Evolutionary conservation across 2,113 vertebrate species (phyloP), one percentile per base, ranked within the genome.

Genomic region (Sterna hirundo): DNA sequence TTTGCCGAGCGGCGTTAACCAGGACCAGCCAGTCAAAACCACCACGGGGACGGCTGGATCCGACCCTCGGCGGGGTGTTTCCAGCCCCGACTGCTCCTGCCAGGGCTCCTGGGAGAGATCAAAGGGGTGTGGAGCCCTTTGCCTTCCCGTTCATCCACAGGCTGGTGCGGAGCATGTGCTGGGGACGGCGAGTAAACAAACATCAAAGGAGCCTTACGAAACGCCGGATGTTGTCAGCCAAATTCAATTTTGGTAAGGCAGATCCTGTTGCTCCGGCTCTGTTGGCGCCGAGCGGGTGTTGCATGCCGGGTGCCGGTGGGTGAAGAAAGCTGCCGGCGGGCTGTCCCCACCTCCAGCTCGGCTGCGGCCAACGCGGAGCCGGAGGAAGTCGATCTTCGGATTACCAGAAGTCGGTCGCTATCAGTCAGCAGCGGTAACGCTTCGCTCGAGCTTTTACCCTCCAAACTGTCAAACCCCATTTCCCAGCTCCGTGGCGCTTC

Each of bases 181-280:
- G 78, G 81, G 78, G 74, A 58, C 9, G 9, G 80, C 8, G 6
- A 84, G 91, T 94, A 95, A 95, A 96, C 94, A 96, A 84, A 96
- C 69, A 96, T 96, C 96, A 97, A 96, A 87, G 88, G 27, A 0
- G 0, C 69, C 83, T 94, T 68, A 61, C 6, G 70, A 91, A 91
- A 95, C 0, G 21, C 94, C 89, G 95, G 94, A 94, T 96, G 95
- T 79, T 97, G 95, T 94, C 86, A 60, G 93, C 86, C 95, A 57
- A 81, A 86, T 77, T 64, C 8, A 69, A 62, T 84, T 74, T 68
- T 17, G 91, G 95, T 68, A 65, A 62, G 71, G 74, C 95, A 66
- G 91, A 94, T 64, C 97, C 94, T 97, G 95, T 91, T 92, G 94
- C 93, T 96, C 96, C 44, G 4, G 96, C 94, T 95, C 69, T 2